These are phyloP conservation scores for Ormyrus labotus DNA, from an alignment of 2,888 invertebrate genomes.

Conservation along the genomic window DNA sequence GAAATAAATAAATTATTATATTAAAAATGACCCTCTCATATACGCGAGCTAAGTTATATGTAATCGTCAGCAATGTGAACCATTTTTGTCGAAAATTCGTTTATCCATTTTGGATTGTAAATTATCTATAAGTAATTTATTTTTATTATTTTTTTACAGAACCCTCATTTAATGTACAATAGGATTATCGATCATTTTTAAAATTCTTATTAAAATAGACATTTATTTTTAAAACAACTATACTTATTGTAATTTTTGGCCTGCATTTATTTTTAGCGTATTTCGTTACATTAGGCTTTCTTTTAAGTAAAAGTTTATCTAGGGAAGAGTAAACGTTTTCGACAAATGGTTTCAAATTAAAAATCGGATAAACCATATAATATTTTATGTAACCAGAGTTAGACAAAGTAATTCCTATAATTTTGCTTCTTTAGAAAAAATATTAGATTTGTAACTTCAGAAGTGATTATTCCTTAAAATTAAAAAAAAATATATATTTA, in stretches of 20 bases:
- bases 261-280: constrained; percentile 11
- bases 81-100: constrained; percentile 14
- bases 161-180: not conserved
- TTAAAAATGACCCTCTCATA: not conserved
- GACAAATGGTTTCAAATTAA: constrained; percentile 13
- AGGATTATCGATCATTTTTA: constrained; percentile 12
- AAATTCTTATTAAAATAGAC: constrained; percentile 39
- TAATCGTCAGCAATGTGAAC: not conserved
- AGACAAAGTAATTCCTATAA: constrained; percentile 15
- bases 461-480: no score
- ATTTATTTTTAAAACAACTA: constrained; percentile 36
- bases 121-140: constrained; percentile 7
- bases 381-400: constrained; percentile 19
- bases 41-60: not conserved
- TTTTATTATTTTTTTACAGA: constrained; percentile 1
- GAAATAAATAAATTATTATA: no score
- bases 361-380: not conserved
- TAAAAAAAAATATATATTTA: no score
- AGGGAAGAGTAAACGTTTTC: constrained; percentile 16
- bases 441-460: not conserved
- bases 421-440: not conserved
- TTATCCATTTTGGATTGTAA: not conserved
- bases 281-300: not conserved
- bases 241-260: constrained; percentile 49
- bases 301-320: not conserved